Evolutionary conservation across 2,888 invertebrate genomes (phyloP).

Genomic region (Thera britannica): DNA sequence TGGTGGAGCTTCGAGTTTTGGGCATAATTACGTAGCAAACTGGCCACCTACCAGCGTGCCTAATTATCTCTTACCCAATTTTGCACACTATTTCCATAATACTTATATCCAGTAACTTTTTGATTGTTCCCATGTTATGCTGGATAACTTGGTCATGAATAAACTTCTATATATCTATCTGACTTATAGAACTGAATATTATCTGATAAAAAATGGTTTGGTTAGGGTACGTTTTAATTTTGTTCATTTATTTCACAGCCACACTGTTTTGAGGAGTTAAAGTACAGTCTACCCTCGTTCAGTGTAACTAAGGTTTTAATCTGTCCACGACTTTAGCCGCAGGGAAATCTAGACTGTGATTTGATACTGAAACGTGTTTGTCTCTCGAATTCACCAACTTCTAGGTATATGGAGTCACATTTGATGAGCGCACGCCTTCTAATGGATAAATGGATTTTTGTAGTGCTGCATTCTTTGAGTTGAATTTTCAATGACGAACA

Average conservation of each 20-base stretch:
- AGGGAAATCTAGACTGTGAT: constrained; percentile 44
- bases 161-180: too few species aligned
- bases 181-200: too few species aligned
- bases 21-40: constrained; percentile 6
- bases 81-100: too few species aligned
- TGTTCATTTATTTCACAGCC: background rate
- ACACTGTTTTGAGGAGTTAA: background rate
- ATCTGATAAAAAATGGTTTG: too few species aligned
- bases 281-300: background rate
- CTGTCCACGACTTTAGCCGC: constrained; percentile 32
- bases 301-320: constrained; percentile 12
- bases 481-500: constrained; percentile 2
- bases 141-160: too few species aligned
- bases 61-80: too few species aligned
- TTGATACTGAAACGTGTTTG: constrained; percentile 43
- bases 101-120: too few species aligned
- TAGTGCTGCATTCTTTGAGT: constrained; percentile 11
- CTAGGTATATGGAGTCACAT: constrained; percentile 47
- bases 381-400: constrained; percentile 44
- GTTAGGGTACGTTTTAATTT: background rate
- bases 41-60: background rate
- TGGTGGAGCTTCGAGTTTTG: constrained; percentile 9
- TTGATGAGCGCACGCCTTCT: constrained; percentile 18
- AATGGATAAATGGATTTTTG: constrained; percentile 8
- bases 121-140: too few species aligned